Evolutionary conservation across 2,888 invertebrate species (phyloP).

Genomic region (Drosophila nr. perissopoda): DNA sequence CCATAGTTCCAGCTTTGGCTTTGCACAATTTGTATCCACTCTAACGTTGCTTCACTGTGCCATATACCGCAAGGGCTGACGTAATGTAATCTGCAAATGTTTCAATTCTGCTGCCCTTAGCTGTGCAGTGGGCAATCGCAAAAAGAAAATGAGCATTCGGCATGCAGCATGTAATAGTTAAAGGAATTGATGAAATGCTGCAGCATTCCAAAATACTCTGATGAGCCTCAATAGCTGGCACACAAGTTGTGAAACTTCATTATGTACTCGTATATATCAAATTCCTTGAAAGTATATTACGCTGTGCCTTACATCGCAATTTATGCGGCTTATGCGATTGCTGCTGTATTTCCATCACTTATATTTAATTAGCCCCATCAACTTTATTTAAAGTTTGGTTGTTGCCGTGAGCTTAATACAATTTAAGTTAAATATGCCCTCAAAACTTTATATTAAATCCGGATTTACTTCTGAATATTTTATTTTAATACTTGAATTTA

Average conservation of each 20-base stretch:
- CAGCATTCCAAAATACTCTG: conserved; percentile 13
- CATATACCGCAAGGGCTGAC: conserved; percentile 21
- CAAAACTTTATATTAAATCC: neutral
- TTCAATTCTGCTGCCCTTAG: conserved; percentile 40
- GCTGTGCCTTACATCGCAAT: neutral
- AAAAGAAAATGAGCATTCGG: conserved; percentile 13
- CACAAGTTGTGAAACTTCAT: conserved; percentile 4
- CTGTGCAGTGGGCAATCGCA: neutral
- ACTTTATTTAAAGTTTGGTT: neutral
- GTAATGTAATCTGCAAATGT: conserved; percentile 67
- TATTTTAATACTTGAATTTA: neutral
- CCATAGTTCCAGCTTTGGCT: neutral
- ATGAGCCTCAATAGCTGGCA: conserved; percentile 10
- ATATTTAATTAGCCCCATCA: neutral
- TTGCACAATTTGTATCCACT: conserved; percentile 21
- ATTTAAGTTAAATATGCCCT: neutral
- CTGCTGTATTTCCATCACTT: neutral
- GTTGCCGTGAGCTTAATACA: neutral
- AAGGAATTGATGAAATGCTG: conserved; percentile 58
- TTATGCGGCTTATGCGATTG: neutral
- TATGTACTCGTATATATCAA: neutral
- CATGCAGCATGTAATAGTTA: conserved; percentile 20
- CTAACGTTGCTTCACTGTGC: conserved; percentile 43
- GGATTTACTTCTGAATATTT: neutral
- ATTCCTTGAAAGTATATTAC: neutral